Evolutionary conservation across 2,888 invertebrate genomes (phyloP).

Genomic region (Drosophila niveifrons): DNA sequence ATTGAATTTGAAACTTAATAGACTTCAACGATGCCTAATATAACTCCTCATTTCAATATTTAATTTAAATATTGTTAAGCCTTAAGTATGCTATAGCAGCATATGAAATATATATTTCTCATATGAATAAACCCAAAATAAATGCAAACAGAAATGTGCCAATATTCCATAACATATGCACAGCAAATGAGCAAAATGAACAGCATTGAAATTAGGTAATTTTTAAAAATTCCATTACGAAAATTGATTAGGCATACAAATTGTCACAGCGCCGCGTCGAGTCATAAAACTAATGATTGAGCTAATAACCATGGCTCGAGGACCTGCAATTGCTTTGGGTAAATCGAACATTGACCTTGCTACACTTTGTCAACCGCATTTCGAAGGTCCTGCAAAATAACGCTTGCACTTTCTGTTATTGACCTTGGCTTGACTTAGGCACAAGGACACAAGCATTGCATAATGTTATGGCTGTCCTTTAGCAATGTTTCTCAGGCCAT

Average conservation of each 20-base stretch:
- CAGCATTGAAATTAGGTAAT: slow-evolving; percentile 1
- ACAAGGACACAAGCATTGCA: slow-evolving; percentile 53
- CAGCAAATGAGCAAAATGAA: slow-evolving; percentile 38
- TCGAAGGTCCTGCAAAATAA: slow-evolving; percentile 39
- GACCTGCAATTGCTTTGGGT: slow-evolving; percentile 7
- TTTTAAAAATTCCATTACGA: slow-evolving; percentile 42
- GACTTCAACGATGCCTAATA: too few species aligned
- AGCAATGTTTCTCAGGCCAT: slow-evolving; percentile 12
- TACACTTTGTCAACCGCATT: slow-evolving; percentile 67
- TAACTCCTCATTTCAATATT: neutral
- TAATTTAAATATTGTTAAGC: neutral
- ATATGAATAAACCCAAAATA: slow-evolving; percentile 29
- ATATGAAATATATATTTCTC: slow-evolving; percentile 44
- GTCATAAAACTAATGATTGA: slow-evolving; percentile 69
- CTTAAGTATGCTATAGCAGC: neutral
- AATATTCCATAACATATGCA: slow-evolving; percentile 43
- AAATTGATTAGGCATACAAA: slow-evolving; percentile 28
- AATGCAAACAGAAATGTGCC: neutral
- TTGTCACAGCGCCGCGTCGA: slow-evolving; percentile 42
- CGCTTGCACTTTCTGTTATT: slow-evolving; percentile 70
- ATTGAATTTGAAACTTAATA: too few species aligned
- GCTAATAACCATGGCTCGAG: slow-evolving; percentile 47
- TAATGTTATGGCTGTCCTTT: slow-evolving; percentile 58
- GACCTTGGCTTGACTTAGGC: slow-evolving; percentile 50
- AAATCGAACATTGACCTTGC: slow-evolving; percentile 66